Evolutionary conservation across 1,140 invertebrate species (phyloP).

Genomic region (Aphis craccivora): DNA sequence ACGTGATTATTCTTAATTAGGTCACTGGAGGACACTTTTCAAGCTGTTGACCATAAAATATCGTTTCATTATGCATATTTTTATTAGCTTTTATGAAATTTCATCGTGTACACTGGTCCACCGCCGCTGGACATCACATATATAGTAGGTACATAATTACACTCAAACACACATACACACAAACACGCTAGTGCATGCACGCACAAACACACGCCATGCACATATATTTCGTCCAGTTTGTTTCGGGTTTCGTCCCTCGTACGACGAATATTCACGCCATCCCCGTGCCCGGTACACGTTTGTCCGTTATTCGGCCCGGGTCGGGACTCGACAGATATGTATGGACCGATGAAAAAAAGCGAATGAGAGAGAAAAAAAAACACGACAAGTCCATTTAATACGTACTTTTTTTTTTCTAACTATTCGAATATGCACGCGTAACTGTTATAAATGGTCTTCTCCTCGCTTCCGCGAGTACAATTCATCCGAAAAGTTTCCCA

Average conservation of each 20-base stretch:
- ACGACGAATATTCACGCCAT: slow-evolving; percentile 4
- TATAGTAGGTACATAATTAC: background rate
- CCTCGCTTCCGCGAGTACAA: background rate
- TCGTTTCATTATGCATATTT: slow-evolving; percentile 55
- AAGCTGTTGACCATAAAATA: slow-evolving; percentile 56
- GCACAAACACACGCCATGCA: background rate
- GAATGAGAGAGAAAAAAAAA: background rate
- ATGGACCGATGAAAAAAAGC: background rate
- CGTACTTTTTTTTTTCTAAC: slow-evolving; percentile 11
- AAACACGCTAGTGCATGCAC: background rate
- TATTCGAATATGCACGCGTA: background rate
- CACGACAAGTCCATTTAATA: slow-evolving; percentile 50
- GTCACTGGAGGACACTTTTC: slow-evolving; percentile 40
- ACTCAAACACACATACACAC: background rate
- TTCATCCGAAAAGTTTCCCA: background rate
- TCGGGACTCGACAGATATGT: background rate
- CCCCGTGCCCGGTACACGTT: background rate
- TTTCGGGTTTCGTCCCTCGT: background rate
- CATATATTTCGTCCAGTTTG: background rate
- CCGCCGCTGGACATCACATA: background rate
- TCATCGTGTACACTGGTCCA: background rate
- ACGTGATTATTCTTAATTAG: slow-evolving; percentile 58
- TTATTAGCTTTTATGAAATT: slow-evolving; percentile 20
- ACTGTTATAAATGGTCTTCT: slow-evolving; percentile 46
- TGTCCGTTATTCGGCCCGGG: background rate